Conservation (phyloP, 2,797 vertebrate species). For the Melanotaenia maccullochi region DNA sequence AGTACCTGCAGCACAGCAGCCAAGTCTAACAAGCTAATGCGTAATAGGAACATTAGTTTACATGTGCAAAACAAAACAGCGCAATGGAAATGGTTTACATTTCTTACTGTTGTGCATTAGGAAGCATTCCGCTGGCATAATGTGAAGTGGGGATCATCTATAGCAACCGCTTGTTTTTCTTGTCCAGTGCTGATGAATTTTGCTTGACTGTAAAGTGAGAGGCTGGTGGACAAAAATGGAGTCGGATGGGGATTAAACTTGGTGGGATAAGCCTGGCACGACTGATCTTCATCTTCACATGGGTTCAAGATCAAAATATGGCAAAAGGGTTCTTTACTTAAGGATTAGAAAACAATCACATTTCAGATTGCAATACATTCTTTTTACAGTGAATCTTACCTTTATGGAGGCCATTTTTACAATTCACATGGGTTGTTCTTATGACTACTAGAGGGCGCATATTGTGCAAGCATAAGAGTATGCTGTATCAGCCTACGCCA, state of each 20-base stretch:
- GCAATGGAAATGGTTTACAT: neutral
- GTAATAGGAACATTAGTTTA: neutral
- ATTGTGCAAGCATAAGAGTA: neutral
- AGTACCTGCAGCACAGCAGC: constrained; percentile 42
- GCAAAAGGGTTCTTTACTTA: too few species aligned
- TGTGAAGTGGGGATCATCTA: neutral
- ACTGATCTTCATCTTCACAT: too few species aligned
- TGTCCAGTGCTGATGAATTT: neutral
- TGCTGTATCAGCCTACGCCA: neutral
- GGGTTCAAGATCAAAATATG: too few species aligned
- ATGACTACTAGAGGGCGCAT: too few species aligned
- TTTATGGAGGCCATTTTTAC: neutral
- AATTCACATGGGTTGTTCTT: too few species aligned
- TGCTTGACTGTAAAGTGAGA: neutral
- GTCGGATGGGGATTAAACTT: neutral
- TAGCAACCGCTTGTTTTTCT: neutral
- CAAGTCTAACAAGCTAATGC: neutral
- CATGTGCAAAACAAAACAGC: neutral
- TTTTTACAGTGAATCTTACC: neutral
- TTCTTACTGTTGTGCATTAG: neutral
- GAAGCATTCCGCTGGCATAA: neutral
- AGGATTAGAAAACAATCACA: too few species aligned
- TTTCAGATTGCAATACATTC: too few species aligned
- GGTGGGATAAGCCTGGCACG: too few species aligned
- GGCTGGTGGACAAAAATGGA: too few species aligned